These are phyloP conservation scores for Glaucidium brasilianum DNA, from an alignment of 2,113 vertebrate species.

Conservation along the genomic window DNA sequence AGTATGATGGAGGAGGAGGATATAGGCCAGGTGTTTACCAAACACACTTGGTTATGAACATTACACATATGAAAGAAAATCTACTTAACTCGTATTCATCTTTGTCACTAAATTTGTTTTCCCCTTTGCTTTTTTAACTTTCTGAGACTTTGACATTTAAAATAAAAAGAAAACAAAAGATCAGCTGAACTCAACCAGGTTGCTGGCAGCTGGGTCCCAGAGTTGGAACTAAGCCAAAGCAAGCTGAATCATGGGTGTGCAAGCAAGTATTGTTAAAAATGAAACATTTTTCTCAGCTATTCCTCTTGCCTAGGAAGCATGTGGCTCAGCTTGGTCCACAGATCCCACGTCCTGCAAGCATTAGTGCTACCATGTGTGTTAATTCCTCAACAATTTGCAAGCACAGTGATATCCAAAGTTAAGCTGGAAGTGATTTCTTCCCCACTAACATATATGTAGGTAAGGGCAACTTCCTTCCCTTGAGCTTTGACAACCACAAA, in stretches of 20 bases:
- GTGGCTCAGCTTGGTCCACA: background rate
- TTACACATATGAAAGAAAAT: background rate
- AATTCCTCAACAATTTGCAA: background rate
- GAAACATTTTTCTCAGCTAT: constrained; percentile 18
- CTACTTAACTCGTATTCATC: background rate
- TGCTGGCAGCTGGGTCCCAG: background rate
- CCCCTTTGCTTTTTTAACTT: constrained; percentile 27
- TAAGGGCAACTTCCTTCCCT: background rate
- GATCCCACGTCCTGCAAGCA: background rate
- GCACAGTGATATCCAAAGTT: background rate
- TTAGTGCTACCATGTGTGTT: background rate
- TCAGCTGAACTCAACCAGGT: background rate
- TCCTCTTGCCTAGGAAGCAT: background rate
- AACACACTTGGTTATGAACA: background rate
- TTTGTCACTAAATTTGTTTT: background rate
- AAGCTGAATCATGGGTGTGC: background rate
- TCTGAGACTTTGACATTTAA: constrained; percentile 1
- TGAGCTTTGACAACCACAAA: background rate
- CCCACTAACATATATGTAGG: background rate
- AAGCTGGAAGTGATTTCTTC: background rate
- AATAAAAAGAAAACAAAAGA: background rate
- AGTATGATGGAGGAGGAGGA: background rate
- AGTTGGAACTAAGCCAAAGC: constrained; percentile 11
- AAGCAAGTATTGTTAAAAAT: background rate
- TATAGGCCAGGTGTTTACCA: background rate